A percentile compares a stretch with the other conserved stretches of the same genome.
Evolutionary conservation across 2,113 vertebrate species (phyloP).

Genomic region (Phrynosoma blainvillii): DNA sequence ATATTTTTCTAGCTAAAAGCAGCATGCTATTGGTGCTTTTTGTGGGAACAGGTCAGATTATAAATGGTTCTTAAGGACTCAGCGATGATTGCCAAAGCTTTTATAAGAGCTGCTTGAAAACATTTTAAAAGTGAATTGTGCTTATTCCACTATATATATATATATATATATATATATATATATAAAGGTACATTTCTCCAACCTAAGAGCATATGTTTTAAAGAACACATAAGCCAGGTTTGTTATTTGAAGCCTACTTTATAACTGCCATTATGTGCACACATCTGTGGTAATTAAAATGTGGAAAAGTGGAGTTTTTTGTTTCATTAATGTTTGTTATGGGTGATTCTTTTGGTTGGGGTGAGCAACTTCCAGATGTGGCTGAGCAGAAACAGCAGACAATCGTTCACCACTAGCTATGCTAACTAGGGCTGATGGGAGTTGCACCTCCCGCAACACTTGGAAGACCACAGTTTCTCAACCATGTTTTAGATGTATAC

Average conservation of each 20-base stretch:
- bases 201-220: not conserved
- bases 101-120: constrained; percentile 8
- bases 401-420: not conserved
- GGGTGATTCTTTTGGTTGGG: not conserved
- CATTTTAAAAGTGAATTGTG: not conserved
- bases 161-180: constrained; percentile 8
- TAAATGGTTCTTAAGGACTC: constrained; percentile 27
- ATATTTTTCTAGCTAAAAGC: constrained; percentile 35
- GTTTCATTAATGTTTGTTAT: not conserved
- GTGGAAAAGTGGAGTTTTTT: not conserved
- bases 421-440: not conserved
- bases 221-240: not conserved
- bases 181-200: constrained; percentile 28
- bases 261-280: not conserved
- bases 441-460: too few species aligned
- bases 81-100: constrained; percentile 12
- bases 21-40: constrained; percentile 27
- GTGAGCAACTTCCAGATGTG: not conserved
- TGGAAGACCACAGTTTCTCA: too few species aligned
- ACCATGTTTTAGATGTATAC: too few species aligned
- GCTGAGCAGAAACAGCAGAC: not conserved
- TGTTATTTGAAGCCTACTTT: not conserved
- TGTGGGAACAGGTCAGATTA: constrained; percentile 29
- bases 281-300: not conserved
- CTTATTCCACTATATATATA: constrained; percentile 5